Evolutionary conservation across 2,797 vertebrate genomes (phyloP).

Genomic region (Otus scops): DNA sequence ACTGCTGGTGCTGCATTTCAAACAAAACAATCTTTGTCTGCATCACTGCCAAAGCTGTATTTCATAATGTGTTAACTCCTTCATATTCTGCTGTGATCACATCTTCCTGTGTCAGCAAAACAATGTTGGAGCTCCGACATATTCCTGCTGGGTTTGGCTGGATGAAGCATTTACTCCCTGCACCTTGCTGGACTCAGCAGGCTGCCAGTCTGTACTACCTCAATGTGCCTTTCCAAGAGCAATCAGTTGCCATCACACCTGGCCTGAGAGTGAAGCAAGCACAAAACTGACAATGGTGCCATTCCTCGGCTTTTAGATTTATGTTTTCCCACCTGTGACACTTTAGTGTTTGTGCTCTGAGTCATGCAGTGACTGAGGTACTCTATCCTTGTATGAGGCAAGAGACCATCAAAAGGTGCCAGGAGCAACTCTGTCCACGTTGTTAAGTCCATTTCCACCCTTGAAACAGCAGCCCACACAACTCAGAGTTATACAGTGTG

Average conservation of each 20-base stretch:
- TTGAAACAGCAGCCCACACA: not conserved
- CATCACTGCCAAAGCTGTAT: conserved; percentile 7
- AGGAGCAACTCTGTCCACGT: not conserved
- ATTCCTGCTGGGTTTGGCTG: conserved; percentile 32
- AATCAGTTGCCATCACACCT: not conserved
- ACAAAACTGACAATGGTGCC: not conserved
- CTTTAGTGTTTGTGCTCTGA: not conserved
- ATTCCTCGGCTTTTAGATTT: not conserved
- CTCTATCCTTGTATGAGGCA: not conserved
- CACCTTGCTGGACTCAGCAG: not conserved
- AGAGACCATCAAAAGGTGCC: not conserved
- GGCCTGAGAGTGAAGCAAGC: not conserved
- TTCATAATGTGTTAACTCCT: conserved; percentile 56
- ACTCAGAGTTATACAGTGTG: not conserved
- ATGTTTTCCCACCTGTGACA: conserved; percentile 19
- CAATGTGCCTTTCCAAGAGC: not conserved
- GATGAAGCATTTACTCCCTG: not conserved
- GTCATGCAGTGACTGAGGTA: not conserved
- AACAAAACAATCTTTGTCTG: conserved; percentile 28
- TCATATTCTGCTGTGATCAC: conserved; percentile 27
- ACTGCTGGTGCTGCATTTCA: not conserved
- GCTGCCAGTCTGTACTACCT: not conserved
- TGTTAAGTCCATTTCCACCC: not conserved
- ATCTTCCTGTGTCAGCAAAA: conserved; percentile 55
- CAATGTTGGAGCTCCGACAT: not conserved